Percentiles rank a stretch among this genome's conserved stretches.
Conservation (phyloP, 2,888 invertebrate genomes). For the Ophion slaviceki region DNA sequence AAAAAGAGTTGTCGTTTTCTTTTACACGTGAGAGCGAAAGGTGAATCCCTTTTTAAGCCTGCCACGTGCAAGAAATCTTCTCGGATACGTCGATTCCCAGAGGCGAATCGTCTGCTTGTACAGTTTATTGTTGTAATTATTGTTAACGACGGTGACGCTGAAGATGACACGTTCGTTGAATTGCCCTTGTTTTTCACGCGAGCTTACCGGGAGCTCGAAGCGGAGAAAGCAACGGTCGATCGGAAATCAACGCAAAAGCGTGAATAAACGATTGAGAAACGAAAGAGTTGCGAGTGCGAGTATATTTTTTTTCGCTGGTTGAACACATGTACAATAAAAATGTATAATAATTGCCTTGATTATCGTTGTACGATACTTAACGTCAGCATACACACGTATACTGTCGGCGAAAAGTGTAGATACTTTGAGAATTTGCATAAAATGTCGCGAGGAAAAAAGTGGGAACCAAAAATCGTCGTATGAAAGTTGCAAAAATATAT, state of each 20-base stretch:
- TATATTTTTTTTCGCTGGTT: conserved; percentile 12
- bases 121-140: conserved; percentile 7
- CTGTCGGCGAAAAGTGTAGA: neutral
- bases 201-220: neutral
- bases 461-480: no score
- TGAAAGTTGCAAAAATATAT: neutral
- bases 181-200: neutral
- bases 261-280: neutral
- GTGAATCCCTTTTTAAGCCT: neutral
- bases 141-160: conserved; percentile 11
- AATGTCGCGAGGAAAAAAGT: no score
- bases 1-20: neutral
- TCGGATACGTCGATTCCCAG: neutral
- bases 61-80: neutral
- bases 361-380: conserved; percentile 52
- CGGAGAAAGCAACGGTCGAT: neutral
- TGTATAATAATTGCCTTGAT: conserved; percentile 60
- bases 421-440: no score
- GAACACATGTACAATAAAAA: conserved; percentile 46
- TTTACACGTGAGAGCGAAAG: neutral
- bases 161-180: neutral
- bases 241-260: neutral
- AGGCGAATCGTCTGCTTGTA: neutral
- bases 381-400: neutral
- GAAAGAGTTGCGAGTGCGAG: conserved; percentile 1